A percentile compares a stretch with the other conserved stretches of the same genome.
phyloP scores from a whole-genome alignment of 2,113 vertebrate species.

The Willisornis vidua region DNA sequence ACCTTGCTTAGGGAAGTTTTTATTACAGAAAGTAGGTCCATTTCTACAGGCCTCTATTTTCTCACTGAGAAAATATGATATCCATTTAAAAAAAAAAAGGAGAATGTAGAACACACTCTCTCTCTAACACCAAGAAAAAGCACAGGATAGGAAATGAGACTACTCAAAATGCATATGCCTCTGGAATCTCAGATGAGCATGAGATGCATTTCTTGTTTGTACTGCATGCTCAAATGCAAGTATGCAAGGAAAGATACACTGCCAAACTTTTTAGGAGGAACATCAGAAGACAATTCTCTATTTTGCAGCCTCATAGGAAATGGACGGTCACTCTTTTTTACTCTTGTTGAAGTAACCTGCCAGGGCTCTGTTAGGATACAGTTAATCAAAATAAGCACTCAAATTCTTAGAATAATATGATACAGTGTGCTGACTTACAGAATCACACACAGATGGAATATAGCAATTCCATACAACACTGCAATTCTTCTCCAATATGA shows the following conservation, averaged over 20 bases:
- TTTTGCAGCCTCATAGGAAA: not conserved
- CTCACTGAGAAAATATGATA: not conserved
- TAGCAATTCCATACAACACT: not conserved
- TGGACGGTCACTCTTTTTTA: not conserved
- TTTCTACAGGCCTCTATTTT: not conserved
- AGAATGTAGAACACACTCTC: not conserved
- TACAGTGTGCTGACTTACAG: not conserved
- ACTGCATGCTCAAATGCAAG: not conserved
- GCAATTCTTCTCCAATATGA: not conserved
- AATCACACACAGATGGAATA: not conserved
- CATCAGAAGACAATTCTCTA: not conserved
- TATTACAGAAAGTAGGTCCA: not conserved
- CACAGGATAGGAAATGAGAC: not conserved
- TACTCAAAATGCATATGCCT: not conserved
- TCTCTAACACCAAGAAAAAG: not conserved
- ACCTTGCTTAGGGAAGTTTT: not conserved
- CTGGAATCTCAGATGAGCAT: not conserved
- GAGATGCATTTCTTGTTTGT: not conserved
- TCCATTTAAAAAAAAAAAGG: not conserved
- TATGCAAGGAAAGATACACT: not conserved
- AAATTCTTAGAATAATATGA: not conserved
- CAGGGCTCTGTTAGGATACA: not conserved
- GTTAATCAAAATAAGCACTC: not conserved
- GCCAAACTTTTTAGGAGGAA: not conserved
- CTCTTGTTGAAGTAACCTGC: not conserved